These are phyloP conservation scores for Laupala kohalensis DNA, from an alignment of 1,140 invertebrate species.

Conservation along the genomic window DNA sequence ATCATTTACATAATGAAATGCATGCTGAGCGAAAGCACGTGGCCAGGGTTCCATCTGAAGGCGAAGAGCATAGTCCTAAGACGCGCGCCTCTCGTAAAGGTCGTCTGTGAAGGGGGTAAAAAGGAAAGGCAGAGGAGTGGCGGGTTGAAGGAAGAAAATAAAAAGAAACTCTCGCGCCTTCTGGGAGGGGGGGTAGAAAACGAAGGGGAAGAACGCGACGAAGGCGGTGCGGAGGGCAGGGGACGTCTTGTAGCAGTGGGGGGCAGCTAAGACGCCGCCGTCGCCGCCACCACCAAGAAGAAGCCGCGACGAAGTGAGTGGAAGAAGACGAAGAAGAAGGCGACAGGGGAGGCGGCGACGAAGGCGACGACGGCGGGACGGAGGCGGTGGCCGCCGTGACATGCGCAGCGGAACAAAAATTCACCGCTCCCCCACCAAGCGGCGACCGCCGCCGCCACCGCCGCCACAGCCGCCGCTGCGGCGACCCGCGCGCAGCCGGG, in stretches of 20 bases:
- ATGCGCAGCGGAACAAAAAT: slow-evolving; percentile 13
- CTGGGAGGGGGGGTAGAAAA: slow-evolving; percentile 1
- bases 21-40: background rate
- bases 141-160: slow-evolving; percentile 2
- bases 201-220: background rate
- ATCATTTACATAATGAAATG: background rate
- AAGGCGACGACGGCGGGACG: background rate
- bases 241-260: background rate
- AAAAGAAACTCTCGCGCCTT: background rate
- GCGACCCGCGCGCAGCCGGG: background rate
- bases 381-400: slow-evolving; percentile 1
- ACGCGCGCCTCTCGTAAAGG: slow-evolving; percentile 6
- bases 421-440: background rate
- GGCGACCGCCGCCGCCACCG: background rate
- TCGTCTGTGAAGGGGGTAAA: background rate
- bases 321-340: slow-evolving; percentile 2
- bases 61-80: slow-evolving; percentile 6
- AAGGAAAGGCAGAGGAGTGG: slow-evolving; percentile 1
- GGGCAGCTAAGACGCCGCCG: slow-evolving; percentile 2
- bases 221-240: background rate
- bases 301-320: background rate
- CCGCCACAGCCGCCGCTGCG: background rate
- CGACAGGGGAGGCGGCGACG: background rate
- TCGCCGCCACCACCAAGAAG: background rate
- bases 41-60: background rate